Evolutionary conservation across 2,888 invertebrate genomes (phyloP).

Genomic region (Rhorus exstirpatorius): DNA sequence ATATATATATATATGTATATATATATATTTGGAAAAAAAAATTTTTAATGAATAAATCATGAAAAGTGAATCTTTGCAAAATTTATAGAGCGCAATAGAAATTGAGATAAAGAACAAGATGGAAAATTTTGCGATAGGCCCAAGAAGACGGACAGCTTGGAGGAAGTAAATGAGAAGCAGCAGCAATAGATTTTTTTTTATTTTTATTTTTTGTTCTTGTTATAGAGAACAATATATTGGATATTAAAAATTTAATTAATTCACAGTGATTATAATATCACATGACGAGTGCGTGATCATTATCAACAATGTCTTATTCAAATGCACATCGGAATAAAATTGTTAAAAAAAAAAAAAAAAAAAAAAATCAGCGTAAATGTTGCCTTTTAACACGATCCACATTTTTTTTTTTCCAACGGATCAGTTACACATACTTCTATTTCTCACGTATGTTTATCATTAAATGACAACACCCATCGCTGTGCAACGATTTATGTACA

Average conservation of each 20-base stretch:
- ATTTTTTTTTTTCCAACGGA: slow-evolving; percentile 50
- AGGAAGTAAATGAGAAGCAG: slow-evolving; percentile 65
- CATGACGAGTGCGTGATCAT: slow-evolving; percentile 66
- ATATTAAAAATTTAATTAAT: slow-evolving; percentile 60
- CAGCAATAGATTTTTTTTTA: slow-evolving; percentile 58
- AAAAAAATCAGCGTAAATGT: slow-evolving; percentile 74
- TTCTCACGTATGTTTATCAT: slow-evolving; percentile 66
- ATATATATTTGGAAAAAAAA: too few relatives aligned
- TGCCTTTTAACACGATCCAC: slow-evolving; percentile 71
- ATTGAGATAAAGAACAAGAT: slow-evolving; percentile 63
- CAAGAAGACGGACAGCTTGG: slow-evolving; percentile 62
- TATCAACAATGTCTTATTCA: slow-evolving; percentile 67
- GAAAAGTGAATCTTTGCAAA: slow-evolving; percentile 51
- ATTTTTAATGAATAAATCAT: slow-evolving; percentile 43
- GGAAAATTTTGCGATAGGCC: slow-evolving; percentile 68
- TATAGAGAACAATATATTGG: slow-evolving; percentile 53
- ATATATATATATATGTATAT: too few relatives aligned
- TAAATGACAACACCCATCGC: slow-evolving; percentile 75
- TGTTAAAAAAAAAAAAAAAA: slow-evolving; percentile 54
- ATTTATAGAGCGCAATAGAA: slow-evolving; percentile 58
- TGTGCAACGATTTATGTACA: slow-evolving; percentile 72
- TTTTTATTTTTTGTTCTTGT: slow-evolving; percentile 24
- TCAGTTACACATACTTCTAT: slow-evolving; percentile 67
- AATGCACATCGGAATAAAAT: slow-evolving; percentile 70
- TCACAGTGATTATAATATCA: slow-evolving; percentile 45